Percentiles rank a stretch among this genome's conserved stretches.
Conservation (phyloP, 2,888 invertebrate genomes). For the Marasmarcha lunaedactyla region DNA sequence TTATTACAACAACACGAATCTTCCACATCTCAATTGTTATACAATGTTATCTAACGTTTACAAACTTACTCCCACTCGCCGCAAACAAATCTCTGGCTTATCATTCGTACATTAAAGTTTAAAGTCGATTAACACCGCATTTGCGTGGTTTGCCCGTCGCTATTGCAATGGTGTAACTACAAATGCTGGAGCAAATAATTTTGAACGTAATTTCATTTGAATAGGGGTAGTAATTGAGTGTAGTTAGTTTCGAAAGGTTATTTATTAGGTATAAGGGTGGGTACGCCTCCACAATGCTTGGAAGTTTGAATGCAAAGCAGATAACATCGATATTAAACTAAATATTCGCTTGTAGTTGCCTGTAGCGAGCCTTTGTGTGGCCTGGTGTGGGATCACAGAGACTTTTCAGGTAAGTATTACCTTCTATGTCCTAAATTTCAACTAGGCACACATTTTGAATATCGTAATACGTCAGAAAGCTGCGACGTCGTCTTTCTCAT, state of each 20-base stretch:
- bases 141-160: not conserved
- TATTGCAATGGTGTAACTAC: no score
- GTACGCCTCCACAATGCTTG: constrained; percentile 38
- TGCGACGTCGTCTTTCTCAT: no score
- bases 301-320: constrained; percentile 29
- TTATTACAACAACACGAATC: constrained; percentile 37
- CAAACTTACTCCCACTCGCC: constrained; percentile 16
- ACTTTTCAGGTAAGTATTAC: no score
- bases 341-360: constrained; percentile 38
- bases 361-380: constrained; percentile 24
- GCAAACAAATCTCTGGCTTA: constrained; percentile 17
- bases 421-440: no score
- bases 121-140: constrained; percentile 4
- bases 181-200: no score
- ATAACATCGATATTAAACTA: constrained; percentile 36
- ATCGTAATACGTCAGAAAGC: no score
- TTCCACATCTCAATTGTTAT: constrained; percentile 54
- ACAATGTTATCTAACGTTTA: constrained; percentile 45
- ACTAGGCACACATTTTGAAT: no score
- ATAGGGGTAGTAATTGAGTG: constrained; percentile 22
- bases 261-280: constrained; percentile 39
- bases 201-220: not conserved
- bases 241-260: constrained; percentile 21
- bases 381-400: constrained; percentile 2
- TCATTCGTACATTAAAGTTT: not conserved